These are phyloP conservation scores for Pangasius mekongensis DNA, from an alignment of 2,797 vertebrate species.

Conservation along the genomic window DNA sequence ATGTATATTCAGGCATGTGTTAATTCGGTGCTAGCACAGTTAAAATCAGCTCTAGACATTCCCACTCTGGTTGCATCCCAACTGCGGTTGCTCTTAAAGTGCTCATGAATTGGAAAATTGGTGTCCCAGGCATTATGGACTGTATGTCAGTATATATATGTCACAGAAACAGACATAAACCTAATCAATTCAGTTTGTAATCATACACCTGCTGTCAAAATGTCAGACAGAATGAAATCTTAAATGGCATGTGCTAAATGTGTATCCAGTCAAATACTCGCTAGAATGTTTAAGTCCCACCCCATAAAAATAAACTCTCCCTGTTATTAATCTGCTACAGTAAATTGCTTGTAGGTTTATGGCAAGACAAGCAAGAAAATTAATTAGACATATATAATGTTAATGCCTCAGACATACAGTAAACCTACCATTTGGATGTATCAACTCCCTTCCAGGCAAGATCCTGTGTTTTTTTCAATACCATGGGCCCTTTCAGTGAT, in stretches of 20 bases:
- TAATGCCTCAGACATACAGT: not conserved
- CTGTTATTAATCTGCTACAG: not conserved
- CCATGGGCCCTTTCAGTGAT: not conserved
- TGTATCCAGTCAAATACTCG: not conserved
- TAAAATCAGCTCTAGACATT: not conserved
- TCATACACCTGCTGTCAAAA: not conserved
- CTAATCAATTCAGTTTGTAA: not conserved
- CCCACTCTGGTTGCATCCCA: not conserved
- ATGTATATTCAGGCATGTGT: not conserved
- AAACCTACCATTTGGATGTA: not conserved
- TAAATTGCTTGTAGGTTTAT: constrained; percentile 5
- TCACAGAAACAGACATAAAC: not conserved
- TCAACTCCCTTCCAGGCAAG: not conserved
- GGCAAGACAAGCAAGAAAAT: not conserved
- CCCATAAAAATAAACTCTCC: not conserved
- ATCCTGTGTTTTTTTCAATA: not conserved
- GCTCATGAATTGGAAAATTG: not conserved
- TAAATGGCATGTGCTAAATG: not conserved
- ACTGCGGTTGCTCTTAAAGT: not conserved
- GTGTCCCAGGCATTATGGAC: not conserved
- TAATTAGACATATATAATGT: not conserved
- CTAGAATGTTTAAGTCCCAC: not conserved
- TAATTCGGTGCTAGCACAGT: not conserved
- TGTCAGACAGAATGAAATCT: not conserved
- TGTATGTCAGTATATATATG: not conserved